These are phyloP conservation scores for Fringilla coelebs DNA, from an alignment of 2,797 vertebrate species.

Conservation along the genomic window DNA sequence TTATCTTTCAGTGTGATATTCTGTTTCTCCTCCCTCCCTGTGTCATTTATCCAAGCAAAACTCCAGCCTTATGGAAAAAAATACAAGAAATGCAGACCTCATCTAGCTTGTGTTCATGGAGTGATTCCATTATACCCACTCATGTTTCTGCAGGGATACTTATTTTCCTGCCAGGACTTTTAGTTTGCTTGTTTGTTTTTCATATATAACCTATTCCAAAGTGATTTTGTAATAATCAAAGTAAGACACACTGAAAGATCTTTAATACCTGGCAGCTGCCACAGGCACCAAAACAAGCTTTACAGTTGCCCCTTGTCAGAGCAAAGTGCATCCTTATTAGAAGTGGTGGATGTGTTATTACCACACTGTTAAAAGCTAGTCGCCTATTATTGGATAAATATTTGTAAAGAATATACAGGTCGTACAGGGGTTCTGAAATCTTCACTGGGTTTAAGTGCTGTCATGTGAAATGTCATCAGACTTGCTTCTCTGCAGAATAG, in stretches of 20 bases:
- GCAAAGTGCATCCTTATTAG: neutral
- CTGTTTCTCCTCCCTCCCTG: neutral
- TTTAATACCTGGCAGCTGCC: neutral
- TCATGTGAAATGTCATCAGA: neutral
- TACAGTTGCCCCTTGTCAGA: neutral
- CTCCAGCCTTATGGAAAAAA: neutral
- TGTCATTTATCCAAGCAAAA: neutral
- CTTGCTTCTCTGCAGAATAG: neutral
- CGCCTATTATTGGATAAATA: neutral
- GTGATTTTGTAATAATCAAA: neutral
- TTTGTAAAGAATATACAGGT: neutral
- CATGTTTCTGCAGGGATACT: neutral
- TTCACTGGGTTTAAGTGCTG: neutral
- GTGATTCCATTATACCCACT: neutral
- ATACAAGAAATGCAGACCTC: neutral
- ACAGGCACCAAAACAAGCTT: neutral
- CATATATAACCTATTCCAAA: neutral
- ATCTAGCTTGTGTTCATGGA: neutral
- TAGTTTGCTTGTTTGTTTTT: neutral
- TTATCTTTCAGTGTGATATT: neutral
- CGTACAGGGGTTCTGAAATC: neutral
- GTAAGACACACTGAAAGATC: rapidly evolving
- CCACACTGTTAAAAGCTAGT: neutral
- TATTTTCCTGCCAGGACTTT: neutral
- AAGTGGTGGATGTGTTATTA: neutral